Evolutionary conservation across 2,797 vertebrate species (phyloP), one percentile per base, ranked within the genome.

Genomic region (Sphenodon punctatus): DNA sequence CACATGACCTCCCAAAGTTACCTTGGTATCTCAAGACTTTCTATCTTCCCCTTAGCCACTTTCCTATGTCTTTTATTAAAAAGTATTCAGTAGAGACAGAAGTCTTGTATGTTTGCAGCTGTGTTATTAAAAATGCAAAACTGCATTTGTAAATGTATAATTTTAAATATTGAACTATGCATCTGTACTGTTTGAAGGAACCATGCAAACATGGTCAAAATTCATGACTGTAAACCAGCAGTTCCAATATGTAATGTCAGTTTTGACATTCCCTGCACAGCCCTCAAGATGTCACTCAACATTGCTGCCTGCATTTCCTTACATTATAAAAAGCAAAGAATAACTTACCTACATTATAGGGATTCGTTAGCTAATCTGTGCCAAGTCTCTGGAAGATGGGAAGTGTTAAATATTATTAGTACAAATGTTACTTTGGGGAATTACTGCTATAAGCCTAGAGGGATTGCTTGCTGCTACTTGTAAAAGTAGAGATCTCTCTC

Each of bases 341-440:
- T 36, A 80, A 65, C 36, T 64, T 2, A 76, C 38, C 10, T 87
- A 78, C 84, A 86, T 80, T 84, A 39, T 48, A 85, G 78, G 67
- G 85, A 84, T 49, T n/a, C 11, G 7, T 2, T 82, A 78, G 80
- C 82, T 87, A 88, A 85, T 87, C 55, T 86, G 73, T 41, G 48
- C 3, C 1, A 81, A 79, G 78, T 80, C 87, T 89, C 78, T 87
- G 64, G 71, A 75, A 41, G 67, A 77, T 55, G 22, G 74, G 84
- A 42, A 86, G 41, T 46, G 80, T 49, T 59, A 80, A 87, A 73
- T 61, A 69, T 61, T 88, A 82, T 82, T 86, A 90, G 80, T 76
- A 87, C 69, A 78, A 51, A 69, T 20, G 82, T 75, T 71, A 53
- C 80, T 3, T 3, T 63, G 76, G 82, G 87, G n/a, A 79, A 77